These are phyloP conservation scores for Paramormyrops hopkinsi DNA, from an alignment of 2,797 vertebrate genomes.

Conservation along the genomic window DNA sequence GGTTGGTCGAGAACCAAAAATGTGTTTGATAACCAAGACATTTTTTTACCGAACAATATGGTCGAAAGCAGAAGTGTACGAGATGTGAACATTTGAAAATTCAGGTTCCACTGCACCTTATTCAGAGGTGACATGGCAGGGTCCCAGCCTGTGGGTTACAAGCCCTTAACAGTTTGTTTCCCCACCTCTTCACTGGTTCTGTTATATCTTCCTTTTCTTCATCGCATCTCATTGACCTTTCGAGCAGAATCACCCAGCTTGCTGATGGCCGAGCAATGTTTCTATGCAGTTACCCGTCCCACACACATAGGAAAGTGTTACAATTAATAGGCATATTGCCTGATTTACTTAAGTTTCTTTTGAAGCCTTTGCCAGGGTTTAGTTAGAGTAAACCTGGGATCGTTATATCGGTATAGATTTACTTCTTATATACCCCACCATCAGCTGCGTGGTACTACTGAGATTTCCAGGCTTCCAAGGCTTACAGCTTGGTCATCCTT, in stretches of 20 bases:
- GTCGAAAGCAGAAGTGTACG: no score
- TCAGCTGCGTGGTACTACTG: not conserved
- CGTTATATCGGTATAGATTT: not conserved
- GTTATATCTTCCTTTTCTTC: no score
- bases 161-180: not conserved
- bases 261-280: not conserved
- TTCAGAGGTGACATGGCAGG: not conserved
- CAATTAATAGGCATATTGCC: not conserved
- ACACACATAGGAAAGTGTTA: not conserved
- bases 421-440: not conserved
- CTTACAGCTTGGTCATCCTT: not conserved
- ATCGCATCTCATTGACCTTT: no score
- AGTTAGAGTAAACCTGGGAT: not conserved
- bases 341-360: not conserved
- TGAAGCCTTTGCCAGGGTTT: not conserved
- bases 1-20: no score
- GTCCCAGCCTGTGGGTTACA: not conserved
- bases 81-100: no score
- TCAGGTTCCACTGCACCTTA: no score
- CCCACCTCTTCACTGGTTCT: not conserved
- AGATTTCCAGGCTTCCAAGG: not conserved
- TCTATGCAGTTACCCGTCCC: not conserved
- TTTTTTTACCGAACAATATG: no score
- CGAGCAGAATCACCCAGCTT: not conserved
- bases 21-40: no score